These are phyloP conservation scores for Emydura subglobosa DNA, from an alignment of 2,113 vertebrate species.

Conservation along the genomic window DNA sequence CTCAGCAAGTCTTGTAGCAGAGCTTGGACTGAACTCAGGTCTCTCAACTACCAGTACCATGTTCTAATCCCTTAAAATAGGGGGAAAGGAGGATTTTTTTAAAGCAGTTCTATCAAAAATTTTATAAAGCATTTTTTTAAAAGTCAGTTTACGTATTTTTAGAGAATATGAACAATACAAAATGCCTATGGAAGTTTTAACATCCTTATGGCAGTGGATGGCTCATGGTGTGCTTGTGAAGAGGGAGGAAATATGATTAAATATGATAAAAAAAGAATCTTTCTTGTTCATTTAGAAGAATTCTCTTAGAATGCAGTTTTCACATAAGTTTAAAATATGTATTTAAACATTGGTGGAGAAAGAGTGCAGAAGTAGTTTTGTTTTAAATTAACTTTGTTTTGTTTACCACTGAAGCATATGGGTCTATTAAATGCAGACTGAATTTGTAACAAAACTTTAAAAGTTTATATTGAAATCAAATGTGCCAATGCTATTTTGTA, in stretches of 20 bases:
- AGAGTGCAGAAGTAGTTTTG: not conserved
- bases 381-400: not conserved
- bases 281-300: not conserved
- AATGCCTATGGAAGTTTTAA: too few species aligned
- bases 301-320: not conserved
- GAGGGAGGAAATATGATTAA: not conserved
- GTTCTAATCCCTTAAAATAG: not conserved
- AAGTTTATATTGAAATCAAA: conserved; percentile 26
- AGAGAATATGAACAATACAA: not conserved
- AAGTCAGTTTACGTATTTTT: not conserved
- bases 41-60: not conserved
- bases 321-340: not conserved
- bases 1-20: too few species aligned
- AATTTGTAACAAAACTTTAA: not conserved
- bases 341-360: conserved; percentile 8
- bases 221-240: not conserved
- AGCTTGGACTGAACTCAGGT: too few species aligned
- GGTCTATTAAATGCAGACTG: not conserved
- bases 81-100: not conserved
- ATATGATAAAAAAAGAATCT: not conserved
- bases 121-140: not conserved
- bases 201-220: too few species aligned
- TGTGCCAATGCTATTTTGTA: not conserved
- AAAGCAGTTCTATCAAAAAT: not conserved
- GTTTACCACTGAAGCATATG: not conserved